phyloP scores from a whole-genome alignment of 2,113 vertebrate species.

The Labeo catla region DNA sequence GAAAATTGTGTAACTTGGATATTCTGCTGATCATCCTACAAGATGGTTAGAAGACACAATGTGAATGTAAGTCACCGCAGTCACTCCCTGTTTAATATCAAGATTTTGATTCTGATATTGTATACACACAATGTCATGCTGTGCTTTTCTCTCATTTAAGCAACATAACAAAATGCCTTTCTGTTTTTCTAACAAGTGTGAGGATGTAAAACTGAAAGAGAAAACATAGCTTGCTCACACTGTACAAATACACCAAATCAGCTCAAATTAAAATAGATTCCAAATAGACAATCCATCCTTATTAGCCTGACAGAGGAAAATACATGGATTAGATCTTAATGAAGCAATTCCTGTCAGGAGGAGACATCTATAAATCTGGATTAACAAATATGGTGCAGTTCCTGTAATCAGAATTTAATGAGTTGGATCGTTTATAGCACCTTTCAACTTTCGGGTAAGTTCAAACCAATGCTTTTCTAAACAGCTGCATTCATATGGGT shows the following conservation, averaged over 20 bases:
- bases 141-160: neutral
- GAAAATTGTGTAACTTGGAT: neutral
- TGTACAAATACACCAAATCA: conserved; percentile 22
- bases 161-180: neutral
- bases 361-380: conserved; percentile 26
- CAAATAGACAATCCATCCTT: conserved; percentile 53
- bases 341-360: conserved; percentile 20
- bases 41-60: neutral
- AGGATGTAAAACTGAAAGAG: neutral
- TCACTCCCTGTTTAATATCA: neutral
- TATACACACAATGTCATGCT: neutral
- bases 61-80: neutral
- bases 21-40: conserved; percentile 7
- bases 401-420: neutral
- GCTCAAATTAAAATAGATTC: conserved; percentile 62
- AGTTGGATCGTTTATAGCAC: too few relatives aligned
- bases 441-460: too few relatives aligned
- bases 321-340: conserved; percentile 42
- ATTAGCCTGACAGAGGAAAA: conserved; percentile 51
- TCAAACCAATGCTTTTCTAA: neutral
- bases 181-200: neutral
- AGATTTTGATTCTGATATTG: neutral
- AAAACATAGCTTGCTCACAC: neutral
- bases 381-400: neutral
- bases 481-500: neutral